Base-by-base conservation (phyloP, 2,797 vertebrate genomes). In the Triplophysa yarkandensis region DNA sequence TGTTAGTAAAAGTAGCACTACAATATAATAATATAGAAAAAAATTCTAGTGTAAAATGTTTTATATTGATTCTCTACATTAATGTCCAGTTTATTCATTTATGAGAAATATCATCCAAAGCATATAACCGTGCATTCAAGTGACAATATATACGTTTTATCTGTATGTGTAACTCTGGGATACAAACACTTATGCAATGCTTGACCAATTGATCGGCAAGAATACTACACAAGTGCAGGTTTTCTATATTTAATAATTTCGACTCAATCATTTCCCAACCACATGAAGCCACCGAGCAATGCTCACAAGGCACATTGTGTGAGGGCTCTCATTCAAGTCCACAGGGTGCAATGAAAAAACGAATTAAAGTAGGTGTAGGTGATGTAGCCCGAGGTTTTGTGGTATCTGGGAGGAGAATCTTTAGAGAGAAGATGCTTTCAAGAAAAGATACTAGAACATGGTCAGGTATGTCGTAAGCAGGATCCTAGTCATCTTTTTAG, bases 221-320 rank as follows among this genome's bases (percentile, higher is more conserved):
- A 14, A 43, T 14, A n/a, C 43, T 44, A 13, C n/a, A 17, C 16
- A 46, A n/a, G 6, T 19, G 7, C 17, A 46, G 23, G 21, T 27
- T 25, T 25, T 25, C 11, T 30, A 8, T 57, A 16, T 57, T 57
- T 14, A 27, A 57, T 57, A 30, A 30, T 16, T 14, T 54, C 14
- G 2, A 55, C 16, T 30, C 6, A 57, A 30, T 57, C 14, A 30
- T 57, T 57, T 30, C 2, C 13, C 27, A 16, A 17, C 27, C 54
- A 57, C 54, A 57, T 57, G 54, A 57, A 57, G 54, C 27, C 54
- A 57, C 54, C 30, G 34, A 36, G 50, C 6, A 25, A 13, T 54
- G 23, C 14, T 30, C 27, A 8, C 27, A 30, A 16, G 27, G 25
- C 16, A 57, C 16, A n/a, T 16, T 27, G 23, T 30, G 54, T 17